Base-by-base conservation (phyloP, 2,888 invertebrate species). In the Epirrhoe alternata region DNA sequence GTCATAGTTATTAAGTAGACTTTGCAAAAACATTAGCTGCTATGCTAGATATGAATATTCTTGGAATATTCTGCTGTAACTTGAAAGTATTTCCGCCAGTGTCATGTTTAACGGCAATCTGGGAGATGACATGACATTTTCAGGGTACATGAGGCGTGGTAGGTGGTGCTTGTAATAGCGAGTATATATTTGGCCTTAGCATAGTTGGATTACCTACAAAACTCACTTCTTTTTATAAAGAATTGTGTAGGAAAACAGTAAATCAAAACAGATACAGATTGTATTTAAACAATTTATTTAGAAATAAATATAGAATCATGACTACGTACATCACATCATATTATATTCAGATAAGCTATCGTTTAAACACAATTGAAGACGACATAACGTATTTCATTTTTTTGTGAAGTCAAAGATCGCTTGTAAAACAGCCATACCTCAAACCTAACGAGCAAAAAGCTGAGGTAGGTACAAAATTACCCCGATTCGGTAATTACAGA, bases 401-500 rank as follows among this genome's bases (percentile, higher is more conserved):
- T 14, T 45, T 45, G 45, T 45, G 38, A 42, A 42, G 2, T 31
- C 14, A 38, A 51, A 24, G 10, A n/a, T 64, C 75, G 77, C 72
- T 70, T 0, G 0, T 38, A 75, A 60, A 72, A 56, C 4, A n/a
- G 60, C 80, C 73, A 45, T 51, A 74, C 70, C 64, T 54, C 59
- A 59, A 7, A 69, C 61, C 79, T 89, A 90, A 90, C 90, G 90
- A 90, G 90, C 90, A 90, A 90, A 90, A 90, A 90, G 84, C 85
- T 71, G 74, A 77, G 79, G 84, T 83, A 86, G 87, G 86, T 84
- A 85, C 86, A 81, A 85, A 88, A 90, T 89, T 89, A 88, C 90
- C 90, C 90, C 83, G 88, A 90, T 89, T 89, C 83, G 81, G 87
- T 92, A 90, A 92, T 92, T 91, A 90, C 88, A 87, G 84, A 81